phyloP scores from a whole-genome alignment of 2,888 invertebrate species.

The Aelia acuminata region DNA sequence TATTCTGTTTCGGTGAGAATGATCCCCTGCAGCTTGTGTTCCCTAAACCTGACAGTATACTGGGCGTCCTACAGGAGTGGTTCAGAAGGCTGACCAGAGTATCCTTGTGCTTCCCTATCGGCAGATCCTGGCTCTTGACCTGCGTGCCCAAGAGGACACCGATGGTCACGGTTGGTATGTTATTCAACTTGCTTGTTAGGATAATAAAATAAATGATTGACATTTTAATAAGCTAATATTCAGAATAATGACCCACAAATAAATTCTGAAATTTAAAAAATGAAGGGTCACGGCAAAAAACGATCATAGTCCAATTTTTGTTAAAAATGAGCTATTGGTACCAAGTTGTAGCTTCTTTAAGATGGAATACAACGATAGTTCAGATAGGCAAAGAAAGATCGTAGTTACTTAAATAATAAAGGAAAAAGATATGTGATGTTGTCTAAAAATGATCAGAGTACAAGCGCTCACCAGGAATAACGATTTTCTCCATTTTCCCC shows the following conservation, averaged over 20 bases:
- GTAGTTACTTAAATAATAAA: too few relatives aligned
- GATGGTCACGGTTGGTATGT: constrained; percentile 88
- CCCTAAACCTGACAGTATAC: constrained; percentile 80
- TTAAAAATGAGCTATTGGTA: too few relatives aligned
- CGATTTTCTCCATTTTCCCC: too few relatives aligned
- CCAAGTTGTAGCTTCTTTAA: too few relatives aligned
- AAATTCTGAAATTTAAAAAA: too few relatives aligned
- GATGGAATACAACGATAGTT: too few relatives aligned
- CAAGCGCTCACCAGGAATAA: too few relatives aligned
- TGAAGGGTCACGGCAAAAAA: too few relatives aligned
- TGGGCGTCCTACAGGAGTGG: constrained; percentile 78
- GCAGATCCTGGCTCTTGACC: constrained; percentile 82
- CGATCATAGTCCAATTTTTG: too few relatives aligned
- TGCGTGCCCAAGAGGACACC: constrained; percentile 73
- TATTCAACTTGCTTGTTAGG: not conserved
- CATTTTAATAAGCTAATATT: not conserved
- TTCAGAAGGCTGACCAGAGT: constrained; percentile 79
- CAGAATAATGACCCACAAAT: not conserved
- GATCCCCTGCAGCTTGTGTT: constrained; percentile 84
- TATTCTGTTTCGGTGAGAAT: constrained; percentile 91
- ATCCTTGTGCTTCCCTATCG: constrained; percentile 82
- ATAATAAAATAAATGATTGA: not conserved
- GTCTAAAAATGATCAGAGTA: too few relatives aligned
- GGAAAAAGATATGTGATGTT: too few relatives aligned
- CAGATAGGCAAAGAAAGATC: too few relatives aligned